Base-by-base conservation (phyloP, 2,888 invertebrate genomes). In the Protonemura montana region DNA sequence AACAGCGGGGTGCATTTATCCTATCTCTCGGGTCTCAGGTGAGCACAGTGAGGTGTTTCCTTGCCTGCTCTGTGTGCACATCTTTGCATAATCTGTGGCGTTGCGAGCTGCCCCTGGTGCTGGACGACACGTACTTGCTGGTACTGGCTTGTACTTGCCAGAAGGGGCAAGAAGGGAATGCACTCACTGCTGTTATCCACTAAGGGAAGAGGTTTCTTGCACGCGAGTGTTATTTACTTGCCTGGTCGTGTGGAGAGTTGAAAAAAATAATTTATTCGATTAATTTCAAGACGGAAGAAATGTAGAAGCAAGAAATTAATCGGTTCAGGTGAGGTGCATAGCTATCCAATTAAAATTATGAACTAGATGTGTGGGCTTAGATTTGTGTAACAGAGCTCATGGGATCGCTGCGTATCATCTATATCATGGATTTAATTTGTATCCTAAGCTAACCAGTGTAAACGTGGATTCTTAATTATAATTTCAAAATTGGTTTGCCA, bases 1-100 rank as follows among this genome's bases (percentile, higher is more conserved):
- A 59, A 59, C 59, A 59, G 59, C 59, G 21, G 59, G 59, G 59
- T 59, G 59, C 59, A 59, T 59, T 59, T 59, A 59, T 59, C 59
- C 16, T 59, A 7, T 3, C 59, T n/a, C n/a, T n/a, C n/a, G n/a
- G n/a, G n/a, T n/a, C n/a, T 59, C 6, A 21, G 59, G 59, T 21
- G 13, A 59, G 21, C 59, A 13, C 59, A 35, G 16, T 59, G 59
- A 59, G 59, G 59, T 59, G 59, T 59, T 59, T 59, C 59, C 59
- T 59, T n/a, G n/a, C n/a, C 59, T 13, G 59, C 7, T 59, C 59
- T 2, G 13, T 16, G 59, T 21, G 59, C 59, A 2, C 59, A 59
- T 21, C 59, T 59, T 21, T 59, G 59, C 59, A 59, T 59, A 59
- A 59, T 59, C 59, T 59, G 59, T 59, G 21, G 1, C 16, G 16